Conservation (phyloP, 2,888 invertebrate species). For the Ischnus inquisitorius region DNA sequence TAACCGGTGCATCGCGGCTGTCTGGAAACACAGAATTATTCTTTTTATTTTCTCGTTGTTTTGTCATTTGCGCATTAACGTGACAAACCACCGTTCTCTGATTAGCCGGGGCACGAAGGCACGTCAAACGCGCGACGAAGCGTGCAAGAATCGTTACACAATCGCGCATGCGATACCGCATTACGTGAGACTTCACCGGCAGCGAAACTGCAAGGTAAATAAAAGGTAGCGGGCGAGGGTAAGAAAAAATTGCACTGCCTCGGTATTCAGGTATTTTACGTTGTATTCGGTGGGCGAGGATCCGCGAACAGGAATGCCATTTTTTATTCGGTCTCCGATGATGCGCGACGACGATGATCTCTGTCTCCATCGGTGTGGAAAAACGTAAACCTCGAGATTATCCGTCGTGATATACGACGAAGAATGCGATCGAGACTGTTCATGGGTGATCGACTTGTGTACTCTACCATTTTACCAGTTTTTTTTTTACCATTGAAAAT, state of each 20-base stretch:
- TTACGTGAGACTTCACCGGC: background rate
- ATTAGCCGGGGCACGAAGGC: slow-evolving; percentile 9
- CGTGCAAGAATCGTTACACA: slow-evolving; percentile 40
- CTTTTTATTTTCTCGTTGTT: background rate
- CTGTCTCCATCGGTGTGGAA: too few species aligned
- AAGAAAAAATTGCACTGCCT: slow-evolving; percentile 12
- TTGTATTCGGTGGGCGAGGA: too few species aligned
- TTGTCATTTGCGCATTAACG: slow-evolving; percentile 36
- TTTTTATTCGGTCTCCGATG: too few species aligned
- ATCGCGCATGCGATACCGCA: slow-evolving; percentile 11
- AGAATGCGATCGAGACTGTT: slow-evolving; percentile 25
- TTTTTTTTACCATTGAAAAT: slow-evolving; percentile 24
- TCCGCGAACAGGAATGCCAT: too few species aligned
- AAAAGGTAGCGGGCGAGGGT: background rate
- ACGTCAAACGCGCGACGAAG: slow-evolving; percentile 33
- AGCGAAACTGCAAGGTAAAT: background rate
- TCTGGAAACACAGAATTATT: background rate
- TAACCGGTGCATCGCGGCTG: background rate
- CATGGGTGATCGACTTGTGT: slow-evolving; percentile 47
- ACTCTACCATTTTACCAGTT: slow-evolving; percentile 1
- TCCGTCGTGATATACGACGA: background rate
- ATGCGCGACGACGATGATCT: too few species aligned
- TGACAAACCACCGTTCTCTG: slow-evolving; percentile 30
- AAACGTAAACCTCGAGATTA: too few species aligned
- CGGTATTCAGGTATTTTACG: background rate